Evolutionary conservation across 2,113 vertebrate genomes (phyloP), one percentile per base, ranked within the genome.

Genomic region (Tragelaphus scriptus): DNA sequence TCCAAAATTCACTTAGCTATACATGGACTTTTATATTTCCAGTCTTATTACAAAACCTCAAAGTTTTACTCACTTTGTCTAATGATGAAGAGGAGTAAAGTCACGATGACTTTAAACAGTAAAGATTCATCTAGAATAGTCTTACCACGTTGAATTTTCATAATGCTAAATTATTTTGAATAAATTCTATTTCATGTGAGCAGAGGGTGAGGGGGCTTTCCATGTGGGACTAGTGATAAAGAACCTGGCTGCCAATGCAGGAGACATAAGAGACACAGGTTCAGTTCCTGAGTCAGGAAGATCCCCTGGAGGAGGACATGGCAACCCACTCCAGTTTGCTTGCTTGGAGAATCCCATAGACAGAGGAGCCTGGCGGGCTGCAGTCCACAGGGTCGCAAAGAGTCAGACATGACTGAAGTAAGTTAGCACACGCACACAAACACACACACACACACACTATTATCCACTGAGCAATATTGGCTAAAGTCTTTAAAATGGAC

Each of bases 341-440:
- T 25, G 68, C 36, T 36, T 40, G 68, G 21, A 40, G 68, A 40
- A 75, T 23, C 36, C n/a, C 68, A 75, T 13, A 6, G 68, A 23
- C n/a, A 75, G 21, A 75, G 68, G 68, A 40, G 11, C 68, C 68
- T 40, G 68, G 36, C 6, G 2, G 10, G 68, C 68, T 40, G 10
- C 19, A 40, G 9, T 40, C n/a, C n/a, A 71, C 19, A 71, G n/a
- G 68, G 19, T 71, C 1, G 5, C 68, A 71, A 63, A 63, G 68
- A 71, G n/a, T 71, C 68, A 71, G 68, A 71, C 19, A 40, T 21
- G 5, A 23, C n/a, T 40, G 65, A 71, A 13, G 19, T n/a, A 40
- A 40, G 10, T 23, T 75, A 75, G n/a, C 1, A 19, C 19, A 12
- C 1, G 2, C 0, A 2, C 2, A 3, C n/a, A 36, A 5, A 36